Evolutionary conservation across 1,140 invertebrate species (phyloP), one percentile per base, ranked within the genome.

Genomic region (Bombyx mandarina): DNA sequence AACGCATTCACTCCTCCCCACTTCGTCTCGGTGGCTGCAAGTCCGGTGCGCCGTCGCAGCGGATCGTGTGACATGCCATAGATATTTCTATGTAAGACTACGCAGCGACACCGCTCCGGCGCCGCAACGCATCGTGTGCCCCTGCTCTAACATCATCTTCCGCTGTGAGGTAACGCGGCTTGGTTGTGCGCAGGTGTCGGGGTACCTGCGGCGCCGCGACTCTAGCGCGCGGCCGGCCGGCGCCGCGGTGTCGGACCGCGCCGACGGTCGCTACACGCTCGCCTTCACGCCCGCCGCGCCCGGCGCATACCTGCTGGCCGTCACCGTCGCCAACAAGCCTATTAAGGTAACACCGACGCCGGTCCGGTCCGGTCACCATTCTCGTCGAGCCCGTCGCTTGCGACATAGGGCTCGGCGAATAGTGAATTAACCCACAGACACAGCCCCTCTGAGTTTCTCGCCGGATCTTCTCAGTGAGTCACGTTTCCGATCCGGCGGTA

Each of bases 191-290:
- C 58, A 82, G 82, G 76, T 77, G 63, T 74, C 57, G 43, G 82
- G 78, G 0, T 83, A 79, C 63, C 76, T 83, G 63, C 66, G 71
- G 18, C 76, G 80, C 57, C 74, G 80, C 42, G 86, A 88, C 71
- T 83, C 82, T 0, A 86, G 88, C 54, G 79, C 81, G 7, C 87
- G 89, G 54, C 90, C 90, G 43, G 79, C 89, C 26, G 80, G 44
- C 8, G 46, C 85, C 9, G 89, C 91, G 8, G 89, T 92, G 42
- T 69, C 78, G 1, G 91, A 93, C 71, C 80, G 87, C 54, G 81
- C 88, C 6, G 91, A 93, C 76, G 92, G 92, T 46, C 89, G 88
- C 35, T 93, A 93, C 75, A 67, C 72, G 8, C 77, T 93, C 7
- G 71, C 79, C 2, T 90, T 93, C 58, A 86, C 88, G 0, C 90